Evolutionary conservation across 2,797 vertebrate species (phyloP), one percentile per base, ranked within the genome.

Genomic region (Nasua narica): DNA sequence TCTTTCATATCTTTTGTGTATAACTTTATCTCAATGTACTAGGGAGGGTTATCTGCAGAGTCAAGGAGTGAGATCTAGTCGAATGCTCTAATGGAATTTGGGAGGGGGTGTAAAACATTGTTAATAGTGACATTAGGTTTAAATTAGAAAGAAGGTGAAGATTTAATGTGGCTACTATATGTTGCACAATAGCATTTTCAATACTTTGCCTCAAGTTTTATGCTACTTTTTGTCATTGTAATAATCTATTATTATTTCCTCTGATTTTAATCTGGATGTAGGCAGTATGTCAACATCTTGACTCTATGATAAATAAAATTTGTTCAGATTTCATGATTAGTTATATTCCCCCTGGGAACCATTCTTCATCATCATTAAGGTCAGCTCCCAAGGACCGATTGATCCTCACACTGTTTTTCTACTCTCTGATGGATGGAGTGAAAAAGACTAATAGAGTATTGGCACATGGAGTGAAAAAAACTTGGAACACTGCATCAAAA

Each of bases 1-100:
- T 29, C 13, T 21, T 50, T 35, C 27, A 40, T 0, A 0, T 35
- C 12, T 62, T 37, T 35, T 5, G 32, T 37, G 65, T 46, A 6
- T 25, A 54, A 65, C 32, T 54, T 74, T 37, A 27, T 50, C 87
- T 58, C 32, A 4, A 35, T 46, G 37, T 46, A 77, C 3, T 1
- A 74, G 58, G 29, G 13, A 21, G 81, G 16, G 32, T 4, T 40
- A 40, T n/a, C 29, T 43, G 50, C 32, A 21, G 10, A 46, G 37
- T 1, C 11, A 67, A 69, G 7, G 14, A 29, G 3, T 1, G 1
- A 35, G 15, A 25, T 2, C 4, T 25, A 5, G 7, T 2, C 19
- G 25, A 79, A 87, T 79, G 29, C 15, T 58, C 6, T 50, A 14
- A 8, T 16, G 35, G 27, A n/a, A 10, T 62, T 74, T 18, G 25